Base-by-base conservation (phyloP, 1,140 invertebrate genomes). In the Tetranychus urticae region DNA sequence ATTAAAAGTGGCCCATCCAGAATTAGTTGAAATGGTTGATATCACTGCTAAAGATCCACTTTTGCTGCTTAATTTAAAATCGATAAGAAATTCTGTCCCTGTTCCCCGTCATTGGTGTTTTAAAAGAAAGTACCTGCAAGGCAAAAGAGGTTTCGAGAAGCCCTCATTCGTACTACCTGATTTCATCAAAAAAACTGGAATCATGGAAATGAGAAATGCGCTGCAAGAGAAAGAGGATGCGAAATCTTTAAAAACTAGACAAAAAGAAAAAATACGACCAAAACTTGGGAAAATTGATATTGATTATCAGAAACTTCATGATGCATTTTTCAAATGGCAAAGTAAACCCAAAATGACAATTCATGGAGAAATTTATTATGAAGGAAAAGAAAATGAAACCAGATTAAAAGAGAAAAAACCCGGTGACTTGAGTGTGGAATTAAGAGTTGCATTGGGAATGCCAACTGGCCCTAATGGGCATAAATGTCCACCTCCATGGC, bases 1-100 rank as follows among this genome's bases (percentile, higher is more conserved):
- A 72, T 90, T 94, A 69, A 66, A 61, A 62, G 77, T 96, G 0
- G 79, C 80, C 56, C 77, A 94, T 56, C 94, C 96, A 0, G 96
- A 99, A 77, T 89, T 99, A 13, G 96, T 99, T 1, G 96, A 99
- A 77, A 98, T 98, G 94, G 93, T 97, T 70, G 96, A 99, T 75
- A 93, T 98, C 0, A 99, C 94, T 0, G 91, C 94, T 0, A 77
- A 87, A 57, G 96, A 99, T 77, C 96, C 96, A 1, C 86, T 89
- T 69, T 75, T 99, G 6, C 76, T 99, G 3, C 88, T 98, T 5
- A 86, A 92, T 69, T 74, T 99, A 5, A 99, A 97, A 75, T 71
- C 91, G 4, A 89, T 91, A 65, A 74, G 90, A 52, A 96, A 96
- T 72, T 89, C 89, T 39, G 96, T 91, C 63, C 89, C 85, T 64